These are phyloP conservation scores for Pseudomyrmex concolor DNA, from an alignment of 1,140 invertebrate genomes.

Conservation along the genomic window DNA sequence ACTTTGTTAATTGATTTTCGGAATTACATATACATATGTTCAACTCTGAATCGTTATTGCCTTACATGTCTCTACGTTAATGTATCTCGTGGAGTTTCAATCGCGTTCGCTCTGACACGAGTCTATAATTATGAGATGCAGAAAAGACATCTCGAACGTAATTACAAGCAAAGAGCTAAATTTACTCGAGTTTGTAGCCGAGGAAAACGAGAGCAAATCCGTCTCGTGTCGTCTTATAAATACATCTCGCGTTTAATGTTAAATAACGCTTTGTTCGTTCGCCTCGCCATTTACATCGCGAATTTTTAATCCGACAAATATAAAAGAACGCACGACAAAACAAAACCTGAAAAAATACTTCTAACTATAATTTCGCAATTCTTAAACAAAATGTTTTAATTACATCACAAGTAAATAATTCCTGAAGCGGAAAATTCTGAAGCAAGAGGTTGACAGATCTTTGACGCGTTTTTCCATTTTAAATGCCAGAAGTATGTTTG, in stretches of 20 bases:
- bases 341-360: conserved; percentile 6
- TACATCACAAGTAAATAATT: not conserved
- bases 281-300: not conserved
- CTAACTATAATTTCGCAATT: not conserved
- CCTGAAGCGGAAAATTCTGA: not conserved
- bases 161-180: not conserved
- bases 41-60: too few relatives aligned
- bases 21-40: too few relatives aligned
- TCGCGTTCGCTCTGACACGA: not conserved
- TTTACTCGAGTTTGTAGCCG: not conserved
- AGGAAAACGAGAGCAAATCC: not conserved
- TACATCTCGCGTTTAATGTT: not conserved
- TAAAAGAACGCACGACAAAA: not conserved
- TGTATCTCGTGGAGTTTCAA: too few relatives aligned
- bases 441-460: too few relatives aligned
- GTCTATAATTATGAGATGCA: not conserved
- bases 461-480: not conserved
- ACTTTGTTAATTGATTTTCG: too few relatives aligned
- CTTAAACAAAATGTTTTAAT: not conserved
- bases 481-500: not conserved
- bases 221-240: conserved; percentile 1
- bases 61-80: too few relatives aligned
- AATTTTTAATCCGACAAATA: not conserved
- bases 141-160: not conserved
- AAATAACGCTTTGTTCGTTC: not conserved